phyloP scores from a whole-genome alignment of 2,888 invertebrate genomes.

The Chloroclysta siterata region DNA sequence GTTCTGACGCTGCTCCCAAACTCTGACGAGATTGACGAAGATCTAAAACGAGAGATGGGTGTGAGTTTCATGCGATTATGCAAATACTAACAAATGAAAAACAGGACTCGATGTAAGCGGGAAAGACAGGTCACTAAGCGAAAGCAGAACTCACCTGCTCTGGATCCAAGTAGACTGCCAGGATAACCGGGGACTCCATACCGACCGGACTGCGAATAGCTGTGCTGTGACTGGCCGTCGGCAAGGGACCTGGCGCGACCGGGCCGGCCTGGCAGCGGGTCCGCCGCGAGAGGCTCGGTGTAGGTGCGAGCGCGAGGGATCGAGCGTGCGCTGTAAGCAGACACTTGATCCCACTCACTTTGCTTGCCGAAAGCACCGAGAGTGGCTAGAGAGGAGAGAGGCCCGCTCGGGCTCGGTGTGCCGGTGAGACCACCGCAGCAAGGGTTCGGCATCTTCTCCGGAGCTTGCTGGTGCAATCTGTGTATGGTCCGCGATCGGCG shows the following conservation, averaged over 20 bases:
- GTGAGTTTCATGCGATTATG: not conserved
- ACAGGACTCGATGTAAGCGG: constrained; percentile 20
- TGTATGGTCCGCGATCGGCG: constrained; percentile 92
- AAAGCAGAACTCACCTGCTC: constrained; percentile 69
- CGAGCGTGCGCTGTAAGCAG: constrained; percentile 95
- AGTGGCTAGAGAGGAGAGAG: constrained; percentile 92
- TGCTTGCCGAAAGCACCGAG: constrained; percentile 93
- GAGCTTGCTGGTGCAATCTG: constrained; percentile 87
- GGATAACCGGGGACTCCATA: constrained; percentile 91
- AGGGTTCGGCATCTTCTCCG: constrained; percentile 90
- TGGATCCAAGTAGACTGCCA: constrained; percentile 85
- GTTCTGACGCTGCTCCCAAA: constrained; percentile 91
- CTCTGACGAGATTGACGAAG: constrained; percentile 94
- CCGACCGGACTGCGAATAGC: constrained; percentile 93
- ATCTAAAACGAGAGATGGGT: constrained; percentile 80
- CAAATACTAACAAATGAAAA: not conserved
- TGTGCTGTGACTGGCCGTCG: constrained; percentile 95
- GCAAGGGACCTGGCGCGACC: constrained; percentile 92
- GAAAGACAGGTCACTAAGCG: constrained; percentile 44
- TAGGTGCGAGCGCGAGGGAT: constrained; percentile 95
- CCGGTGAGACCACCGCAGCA: constrained; percentile 90
- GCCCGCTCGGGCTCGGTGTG: constrained; percentile 91
- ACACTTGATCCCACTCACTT: constrained; percentile 90
- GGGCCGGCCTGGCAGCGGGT: constrained; percentile 92
- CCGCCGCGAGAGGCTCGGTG: constrained; percentile 85